Conservation (phyloP, 92 coral and sea anemone species). For the Actinostola sp. region DNA sequence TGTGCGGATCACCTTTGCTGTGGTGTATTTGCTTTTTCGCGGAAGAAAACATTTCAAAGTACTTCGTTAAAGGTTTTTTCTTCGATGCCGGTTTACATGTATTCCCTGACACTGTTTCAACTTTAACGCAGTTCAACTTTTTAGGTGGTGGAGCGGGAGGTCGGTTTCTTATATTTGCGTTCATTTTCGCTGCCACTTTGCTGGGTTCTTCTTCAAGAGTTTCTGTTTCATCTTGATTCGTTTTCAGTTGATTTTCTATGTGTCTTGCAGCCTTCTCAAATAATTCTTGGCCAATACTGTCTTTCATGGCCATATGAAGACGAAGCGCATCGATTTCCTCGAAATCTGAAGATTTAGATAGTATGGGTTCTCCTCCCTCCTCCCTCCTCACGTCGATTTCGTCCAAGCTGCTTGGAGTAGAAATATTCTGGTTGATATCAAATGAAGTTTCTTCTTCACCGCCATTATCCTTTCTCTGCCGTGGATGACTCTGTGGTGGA, state of each 20-base stretch:
- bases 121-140: conserved; percentile 22
- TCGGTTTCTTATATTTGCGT: background rate
- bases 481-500: background rate
- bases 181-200: background rate
- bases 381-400: background rate
- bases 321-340: conserved; percentile 45
- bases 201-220: background rate
- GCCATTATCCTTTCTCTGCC: background rate
- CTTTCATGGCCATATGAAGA: conserved; percentile 40
- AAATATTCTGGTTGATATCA: background rate
- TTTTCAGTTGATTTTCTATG: background rate
- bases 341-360: conserved; percentile 19
- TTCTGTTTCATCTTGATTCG: background rate
- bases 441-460: background rate
- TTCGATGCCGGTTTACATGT: background rate
- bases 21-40: background rate
- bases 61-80: conserved; percentile 8
- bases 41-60: background rate
- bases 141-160: conserved; percentile 35
- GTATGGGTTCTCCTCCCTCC: too few relatives aligned
- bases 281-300: conserved; percentile 15
- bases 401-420: background rate
- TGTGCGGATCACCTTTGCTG: conserved; percentile 26
- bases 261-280: conserved; percentile 1
- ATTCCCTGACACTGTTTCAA: background rate